Conservation (phyloP, 2,888 invertebrate genomes). For the Timema podura region DNA sequence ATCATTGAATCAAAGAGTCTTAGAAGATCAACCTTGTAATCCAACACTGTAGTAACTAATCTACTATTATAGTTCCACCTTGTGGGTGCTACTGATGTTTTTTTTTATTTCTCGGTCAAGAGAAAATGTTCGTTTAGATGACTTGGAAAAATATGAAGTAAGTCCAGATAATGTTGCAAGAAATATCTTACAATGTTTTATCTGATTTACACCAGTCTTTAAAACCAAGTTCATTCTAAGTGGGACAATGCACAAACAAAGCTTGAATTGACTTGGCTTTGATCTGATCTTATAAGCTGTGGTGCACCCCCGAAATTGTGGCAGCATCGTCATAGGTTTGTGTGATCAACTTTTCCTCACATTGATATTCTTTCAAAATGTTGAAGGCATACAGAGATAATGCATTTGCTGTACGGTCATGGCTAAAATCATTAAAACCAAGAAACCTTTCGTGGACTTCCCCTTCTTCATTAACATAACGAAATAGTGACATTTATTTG, state of each 20-base stretch:
- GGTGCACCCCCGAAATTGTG: constrained; percentile 11
- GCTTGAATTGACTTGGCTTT: constrained; percentile 5
- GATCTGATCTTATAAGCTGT: constrained; percentile 6
- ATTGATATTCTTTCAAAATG: constrained; percentile 10
- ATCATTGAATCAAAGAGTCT: constrained; percentile 9
- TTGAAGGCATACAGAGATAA: constrained; percentile 12
- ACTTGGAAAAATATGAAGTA: constrained; percentile 16
- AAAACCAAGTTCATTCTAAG: constrained; percentile 15
- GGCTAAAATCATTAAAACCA: constrained; percentile 16
- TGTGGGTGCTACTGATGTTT: constrained; percentile 10
- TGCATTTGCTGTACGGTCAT: constrained; percentile 1
- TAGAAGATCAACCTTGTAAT: neutral
- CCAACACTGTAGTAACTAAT: constrained; percentile 18
- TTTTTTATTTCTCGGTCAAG: constrained; percentile 12
- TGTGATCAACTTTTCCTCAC: constrained; percentile 16
- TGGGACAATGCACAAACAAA: constrained; percentile 13
- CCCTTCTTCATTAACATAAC: too few species aligned
- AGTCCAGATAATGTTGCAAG: constrained; percentile 1
- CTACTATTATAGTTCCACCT: constrained; percentile 18
- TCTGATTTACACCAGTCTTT: neutral
- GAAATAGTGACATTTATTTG: too few species aligned
- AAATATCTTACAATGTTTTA: constrained; percentile 12
- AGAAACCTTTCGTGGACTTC: too few species aligned
- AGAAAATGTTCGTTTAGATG: constrained; percentile 4
- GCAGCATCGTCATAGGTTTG: constrained; percentile 18